Base-by-base conservation (phyloP, 37 sponge, comb jelly and placozoan species). In the Spongia lamella region DNA sequence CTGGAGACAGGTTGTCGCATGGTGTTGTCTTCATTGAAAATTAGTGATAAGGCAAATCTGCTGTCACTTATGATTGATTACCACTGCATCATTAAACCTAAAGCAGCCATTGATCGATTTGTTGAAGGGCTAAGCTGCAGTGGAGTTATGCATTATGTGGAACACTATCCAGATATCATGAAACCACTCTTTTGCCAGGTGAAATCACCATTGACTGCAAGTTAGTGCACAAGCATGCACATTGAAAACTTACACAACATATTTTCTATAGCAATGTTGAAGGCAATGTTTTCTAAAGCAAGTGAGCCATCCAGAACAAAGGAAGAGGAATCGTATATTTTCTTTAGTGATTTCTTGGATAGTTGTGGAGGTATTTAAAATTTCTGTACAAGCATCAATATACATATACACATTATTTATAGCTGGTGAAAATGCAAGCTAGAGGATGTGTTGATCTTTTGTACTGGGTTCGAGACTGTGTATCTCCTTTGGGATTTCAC, bases 321-420 rank as follows among this genome's bases (percentile, higher is more conserved):
- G 17, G 38, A 78, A 36, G 9, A 53, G 56, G 40, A 53, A 51
- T 21, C 68, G 24, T 68, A 79, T 52, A 68, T 79, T 29, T 52
- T 59, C 17, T 79, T 79, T 31, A 71, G 54, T n/a, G 70, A 79
- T 24, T 79, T 79, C 49, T 29, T 79, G 38, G 80, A 79, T 69
- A 63, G 58, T 14, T 79, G 80, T 69, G 70, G 32, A 34, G 71
- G 80, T 79, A 57, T 13, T 30, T 2, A 15, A 3, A 59, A 39
- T 13, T 22, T 5, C 67, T 4, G 21, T 3, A 15, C 4, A 16
- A 66, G 55, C 9, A 29, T 14, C 38, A 22, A 30, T 7, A 3
- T 37, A 17, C 51, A 59, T 3, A 4, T 17, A 5, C 31, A 68
- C 47, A 9, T 51, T 52, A n/a, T 7, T 25, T 9, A 9, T 56